Evolutionary conservation across 2,888 invertebrate genomes (phyloP).

Genomic region (Lasius fuliginosus): DNA sequence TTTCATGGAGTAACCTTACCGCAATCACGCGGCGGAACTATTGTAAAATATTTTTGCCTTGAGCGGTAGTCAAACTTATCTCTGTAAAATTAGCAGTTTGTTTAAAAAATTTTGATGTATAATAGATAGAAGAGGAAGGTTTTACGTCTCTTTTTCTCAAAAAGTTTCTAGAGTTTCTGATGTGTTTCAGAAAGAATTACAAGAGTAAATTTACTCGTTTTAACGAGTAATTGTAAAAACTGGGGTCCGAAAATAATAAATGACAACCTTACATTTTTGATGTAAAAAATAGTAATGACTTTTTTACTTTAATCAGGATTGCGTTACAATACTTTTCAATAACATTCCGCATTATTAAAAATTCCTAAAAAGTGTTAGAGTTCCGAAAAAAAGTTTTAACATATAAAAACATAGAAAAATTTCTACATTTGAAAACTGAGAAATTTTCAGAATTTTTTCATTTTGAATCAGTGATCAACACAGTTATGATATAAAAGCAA

Average conservation of each 20-base stretch:
- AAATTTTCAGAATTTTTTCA: not conserved
- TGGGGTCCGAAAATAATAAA: not conserved
- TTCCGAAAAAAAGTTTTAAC: not conserved
- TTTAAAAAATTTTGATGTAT: not conserved
- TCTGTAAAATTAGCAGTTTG: conserved; percentile 36
- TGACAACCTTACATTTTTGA: not conserved
- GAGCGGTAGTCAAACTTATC: conserved; percentile 53
- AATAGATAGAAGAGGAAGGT: not conserved
- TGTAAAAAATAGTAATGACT: not conserved
- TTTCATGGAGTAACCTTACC: conserved; percentile 52
- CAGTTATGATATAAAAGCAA: not conserved
- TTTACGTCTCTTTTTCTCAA: not conserved
- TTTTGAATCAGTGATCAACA: not conserved
- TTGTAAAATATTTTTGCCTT: conserved; percentile 59
- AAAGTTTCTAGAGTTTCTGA: not conserved
- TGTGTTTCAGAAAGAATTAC: not conserved
- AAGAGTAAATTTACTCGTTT: not conserved
- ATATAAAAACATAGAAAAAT: not conserved
- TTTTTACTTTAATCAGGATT: not conserved
- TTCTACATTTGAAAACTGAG: not conserved
- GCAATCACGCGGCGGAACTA: conserved; percentile 43
- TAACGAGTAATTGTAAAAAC: not conserved
- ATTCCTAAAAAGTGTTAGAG: not conserved
- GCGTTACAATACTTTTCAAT: not conserved
- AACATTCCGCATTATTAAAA: not conserved